Percentiles rank a stretch among this genome's conserved stretches.
These are phyloP conservation scores for Spodoptera picta DNA, from an alignment of 2,888 invertebrate species.

Conservation along the genomic window DNA sequence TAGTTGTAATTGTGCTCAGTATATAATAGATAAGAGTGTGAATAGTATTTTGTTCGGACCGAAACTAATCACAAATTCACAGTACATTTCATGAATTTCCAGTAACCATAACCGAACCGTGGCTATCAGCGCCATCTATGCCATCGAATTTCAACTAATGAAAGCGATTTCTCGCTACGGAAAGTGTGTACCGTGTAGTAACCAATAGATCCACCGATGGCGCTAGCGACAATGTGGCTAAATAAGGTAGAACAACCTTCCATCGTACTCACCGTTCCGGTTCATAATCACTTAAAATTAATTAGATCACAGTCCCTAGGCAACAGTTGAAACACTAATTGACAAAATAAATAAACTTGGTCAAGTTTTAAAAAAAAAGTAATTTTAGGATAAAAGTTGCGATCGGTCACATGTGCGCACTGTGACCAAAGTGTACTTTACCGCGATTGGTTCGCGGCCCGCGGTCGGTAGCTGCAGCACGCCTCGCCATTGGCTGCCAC, in stretches of 20 bases:
- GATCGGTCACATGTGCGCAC: slow-evolving; percentile 83
- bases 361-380: slow-evolving; percentile 43
- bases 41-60: too few relatives aligned
- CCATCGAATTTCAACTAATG: not conserved
- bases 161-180: not conserved
- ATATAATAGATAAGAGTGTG: too few relatives aligned
- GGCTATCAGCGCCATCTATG: slow-evolving; percentile 65
- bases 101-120: not conserved
- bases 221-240: slow-evolving; percentile 58
- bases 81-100: too few relatives aligned
- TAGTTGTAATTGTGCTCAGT: too few relatives aligned
- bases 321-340: slow-evolving; percentile 35
- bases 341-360: slow-evolving; percentile 41
- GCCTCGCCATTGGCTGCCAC: slow-evolving; percentile 65
- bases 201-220: slow-evolving; percentile 45
- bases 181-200: slow-evolving; percentile 14
- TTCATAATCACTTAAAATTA: slow-evolving; percentile 67
- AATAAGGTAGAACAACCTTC: slow-evolving; percentile 46
- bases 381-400: slow-evolving; percentile 51
- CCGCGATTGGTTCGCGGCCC: slow-evolving; percentile 69
- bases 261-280: slow-evolving; percentile 75
- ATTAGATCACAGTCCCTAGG: slow-evolving; percentile 29
- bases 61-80: too few relatives aligned
- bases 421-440: slow-evolving; percentile 66
- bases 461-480: slow-evolving; percentile 64